Percentiles rank a stretch among this genome's conserved stretches.
Conservation (phyloP, 2,888 invertebrate species). For the Ennomos erosarius region DNA sequence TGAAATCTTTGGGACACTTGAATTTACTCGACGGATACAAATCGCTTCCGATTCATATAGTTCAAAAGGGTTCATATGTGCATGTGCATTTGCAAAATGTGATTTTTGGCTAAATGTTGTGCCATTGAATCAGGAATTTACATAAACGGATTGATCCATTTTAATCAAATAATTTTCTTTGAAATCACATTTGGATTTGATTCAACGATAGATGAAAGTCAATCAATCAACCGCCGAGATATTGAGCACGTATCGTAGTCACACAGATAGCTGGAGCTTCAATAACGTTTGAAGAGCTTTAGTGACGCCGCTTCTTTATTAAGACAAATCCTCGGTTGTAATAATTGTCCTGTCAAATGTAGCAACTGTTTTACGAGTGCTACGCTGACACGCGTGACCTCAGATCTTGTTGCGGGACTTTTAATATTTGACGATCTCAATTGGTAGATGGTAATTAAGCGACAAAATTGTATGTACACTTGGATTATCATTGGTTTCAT, state of each 20-base stretch:
- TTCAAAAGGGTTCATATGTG: slow-evolving; percentile 16
- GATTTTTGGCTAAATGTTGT: slow-evolving; percentile 11
- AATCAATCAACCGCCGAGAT: slow-evolving; percentile 21
- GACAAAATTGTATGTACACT: slow-evolving; percentile 27
- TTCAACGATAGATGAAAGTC: slow-evolving; percentile 18
- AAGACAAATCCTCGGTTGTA: slow-evolving; percentile 32
- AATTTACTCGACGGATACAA: slow-evolving; percentile 24
- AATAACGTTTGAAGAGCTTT: slow-evolving; percentile 17
- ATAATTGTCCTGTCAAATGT: slow-evolving; percentile 34
- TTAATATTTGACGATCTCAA: slow-evolving; percentile 28
- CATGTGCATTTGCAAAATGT: slow-evolving; percentile 12
- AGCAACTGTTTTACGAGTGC: slow-evolving; percentile 23
- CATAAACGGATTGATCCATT: slow-evolving; percentile 14
- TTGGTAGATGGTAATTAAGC: slow-evolving; percentile 34
- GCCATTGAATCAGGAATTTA: slow-evolving; percentile 10
- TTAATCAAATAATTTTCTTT: slow-evolving; percentile 14
- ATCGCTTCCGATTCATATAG: slow-evolving; percentile 10
- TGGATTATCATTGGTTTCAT: slow-evolving; percentile 37
- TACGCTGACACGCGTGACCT: slow-evolving; percentile 29
- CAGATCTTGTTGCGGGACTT: slow-evolving; percentile 34
- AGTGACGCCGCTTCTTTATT: slow-evolving; percentile 30
- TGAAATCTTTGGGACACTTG: slow-evolving; percentile 22
- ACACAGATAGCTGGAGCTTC: slow-evolving; percentile 7
- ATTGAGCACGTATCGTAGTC: slow-evolving; percentile 27
- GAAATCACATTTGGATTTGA: slow-evolving; percentile 22